phyloP scores from a whole-genome alignment of 2,888 invertebrate species.

The Metalampra italica region DNA sequence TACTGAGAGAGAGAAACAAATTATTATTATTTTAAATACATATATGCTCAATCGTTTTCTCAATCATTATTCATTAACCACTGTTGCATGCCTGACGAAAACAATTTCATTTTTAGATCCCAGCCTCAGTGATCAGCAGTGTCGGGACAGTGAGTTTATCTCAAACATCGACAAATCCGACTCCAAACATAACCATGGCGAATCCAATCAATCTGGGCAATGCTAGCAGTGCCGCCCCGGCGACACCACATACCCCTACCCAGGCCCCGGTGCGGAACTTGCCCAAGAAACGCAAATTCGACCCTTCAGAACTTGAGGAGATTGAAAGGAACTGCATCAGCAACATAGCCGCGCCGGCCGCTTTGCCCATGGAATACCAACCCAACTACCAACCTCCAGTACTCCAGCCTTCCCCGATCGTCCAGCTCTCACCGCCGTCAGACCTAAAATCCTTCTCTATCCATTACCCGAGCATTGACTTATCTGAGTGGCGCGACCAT shows the following conservation, averaged over 20 bases:
- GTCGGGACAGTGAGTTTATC: conserved; percentile 77
- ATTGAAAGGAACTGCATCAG: conserved; percentile 74
- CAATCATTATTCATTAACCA: no score
- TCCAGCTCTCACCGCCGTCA: conserved; percentile 73
- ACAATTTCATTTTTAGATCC: conserved; percentile 56
- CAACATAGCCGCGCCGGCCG: conserved; percentile 46
- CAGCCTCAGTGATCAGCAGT: conserved; percentile 79
- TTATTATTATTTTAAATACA: not conserved
- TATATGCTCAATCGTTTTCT: no score
- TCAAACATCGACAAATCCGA: conserved; percentile 57
- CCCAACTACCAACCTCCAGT: conserved; percentile 47
- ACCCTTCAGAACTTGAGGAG: conserved; percentile 87
- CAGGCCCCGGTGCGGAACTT: conserved; percentile 85
- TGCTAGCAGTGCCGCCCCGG: conserved; percentile 48
- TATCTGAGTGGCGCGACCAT: conserved; percentile 96
- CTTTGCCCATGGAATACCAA: conserved; percentile 46
- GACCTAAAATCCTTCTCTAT: conserved; percentile 69
- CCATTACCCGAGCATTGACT: conserved; percentile 84
- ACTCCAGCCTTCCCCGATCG: conserved; percentile 58
- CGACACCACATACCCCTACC: conserved; percentile 60
- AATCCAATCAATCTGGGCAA: conserved; percentile 67
- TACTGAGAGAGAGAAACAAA: not conserved
- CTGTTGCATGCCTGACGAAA: no score
- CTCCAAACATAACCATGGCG: conserved; percentile 65
- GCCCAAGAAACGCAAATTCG: conserved; percentile 95